Base-by-base conservation (phyloP, 2,797 vertebrate genomes). In the Borostomias antarcticus region DNA sequence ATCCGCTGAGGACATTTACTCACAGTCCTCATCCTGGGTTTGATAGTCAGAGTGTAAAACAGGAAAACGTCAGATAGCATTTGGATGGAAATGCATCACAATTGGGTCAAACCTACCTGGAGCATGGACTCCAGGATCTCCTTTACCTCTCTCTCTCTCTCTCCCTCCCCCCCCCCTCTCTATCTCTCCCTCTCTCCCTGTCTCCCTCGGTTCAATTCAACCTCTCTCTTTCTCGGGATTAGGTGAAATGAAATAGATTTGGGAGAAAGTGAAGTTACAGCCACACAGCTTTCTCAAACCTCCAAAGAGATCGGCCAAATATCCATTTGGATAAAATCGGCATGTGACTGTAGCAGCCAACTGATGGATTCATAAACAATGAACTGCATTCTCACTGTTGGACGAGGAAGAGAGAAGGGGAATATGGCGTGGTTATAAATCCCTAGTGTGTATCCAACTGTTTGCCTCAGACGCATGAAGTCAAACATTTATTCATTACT, bases 21-120 rank as follows among this genome's bases (percentile, higher is more conserved):
- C 85, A 64, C 85, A 88, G 86, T 84, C 85, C 85, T 86, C 80
- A 80, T 89, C 83, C 70, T 65, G 76, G n/a, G 70, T 86, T 85
- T 88, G 86, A 89, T 89, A 81, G 85, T 74, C 69, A 25, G 68
- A 19, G 87, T 86, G 85, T 89, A 88, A 91, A 92, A 87, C 87
- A 90, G 85, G 81, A 88, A 75, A 81, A 87, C 50, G 86, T 90
- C 91, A 80, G 82, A 74, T 69, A 66, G 82, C 72, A 86, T 92
- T 92, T 86, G 63, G 75, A 73, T 65, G 52, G 66, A 81, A 80
- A 91, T 89, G 72, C 78, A 85, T 91, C 89, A 89, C 37, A 51
- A 84, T 67, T 77, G 84, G 84, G 76, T 84, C 81, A 82, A 23
- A 77, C 72, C 70, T 58, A 40, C 37, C 37, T 40, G 37, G 10